Evolutionary conservation across 64 coral and sea anemone species (phyloP).

Genomic region (Porites lutea): DNA sequence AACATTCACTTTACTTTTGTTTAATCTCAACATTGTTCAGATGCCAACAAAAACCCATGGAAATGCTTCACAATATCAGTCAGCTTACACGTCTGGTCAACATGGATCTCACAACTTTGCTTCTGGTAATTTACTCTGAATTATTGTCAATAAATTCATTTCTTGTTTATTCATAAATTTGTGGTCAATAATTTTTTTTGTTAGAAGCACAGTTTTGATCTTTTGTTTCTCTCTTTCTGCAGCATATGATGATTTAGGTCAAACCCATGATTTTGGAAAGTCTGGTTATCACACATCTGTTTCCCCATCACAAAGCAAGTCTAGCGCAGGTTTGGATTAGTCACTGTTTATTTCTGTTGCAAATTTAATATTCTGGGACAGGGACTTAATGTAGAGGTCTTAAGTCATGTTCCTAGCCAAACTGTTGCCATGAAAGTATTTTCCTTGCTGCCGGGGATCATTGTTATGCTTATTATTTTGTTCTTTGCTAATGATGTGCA

Average conservation of each 20-base stretch:
- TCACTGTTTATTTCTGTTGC: neutral
- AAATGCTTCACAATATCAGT: conserved; percentile 88
- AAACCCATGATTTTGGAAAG: conserved; percentile 67
- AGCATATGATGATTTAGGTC: conserved; percentile 76
- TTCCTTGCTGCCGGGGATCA: neutral
- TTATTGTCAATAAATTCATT: too few species aligned
- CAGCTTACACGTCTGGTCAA: conserved; percentile 69
- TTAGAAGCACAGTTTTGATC: neutral
- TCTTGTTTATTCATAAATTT: too few species aligned
- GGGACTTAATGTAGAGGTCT: too few species aligned
- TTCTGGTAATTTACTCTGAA: conserved; percentile 49
- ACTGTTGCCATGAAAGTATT: too few species aligned
- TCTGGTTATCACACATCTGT: conserved; percentile 66
- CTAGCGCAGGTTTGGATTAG: conserved; percentile 45
- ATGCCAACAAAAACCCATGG: conserved; percentile 92
- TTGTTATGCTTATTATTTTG: neutral
- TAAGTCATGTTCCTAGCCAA: too few species aligned
- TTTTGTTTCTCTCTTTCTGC: neutral
- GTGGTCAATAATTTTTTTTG: neutral
- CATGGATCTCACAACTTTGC: conserved; percentile 87
- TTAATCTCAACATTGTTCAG: neutral
- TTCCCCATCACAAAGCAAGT: conserved; percentile 69
- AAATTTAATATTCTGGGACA: too few species aligned
- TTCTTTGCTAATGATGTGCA: neutral
- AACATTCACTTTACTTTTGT: too few species aligned